Percentiles rank a stretch among this genome's conserved stretches.
These are phyloP conservation scores for Aurelia sp. DNA, from an alignment of 30 jellyfish, hydroid and myxozoan genomes.

Conservation along the genomic window DNA sequence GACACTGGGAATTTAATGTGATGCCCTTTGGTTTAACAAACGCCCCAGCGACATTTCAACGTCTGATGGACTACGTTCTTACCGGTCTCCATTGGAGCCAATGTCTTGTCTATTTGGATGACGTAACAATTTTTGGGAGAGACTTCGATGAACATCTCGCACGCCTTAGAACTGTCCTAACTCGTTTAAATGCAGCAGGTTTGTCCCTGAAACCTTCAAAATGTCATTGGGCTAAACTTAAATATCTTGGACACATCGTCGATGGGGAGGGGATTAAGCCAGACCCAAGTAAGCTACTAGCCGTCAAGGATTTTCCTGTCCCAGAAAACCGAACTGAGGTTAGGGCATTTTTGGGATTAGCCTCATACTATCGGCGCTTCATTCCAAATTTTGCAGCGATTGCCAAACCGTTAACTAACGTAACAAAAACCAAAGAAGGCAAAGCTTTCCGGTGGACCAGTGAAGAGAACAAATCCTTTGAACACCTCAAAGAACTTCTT, in stretches of 20 bases:
- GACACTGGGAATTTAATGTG: slow-evolving; percentile 47
- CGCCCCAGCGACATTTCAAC: slow-evolving; percentile 83
- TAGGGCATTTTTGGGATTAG: slow-evolving; percentile 49
- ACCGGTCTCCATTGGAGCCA: slow-evolving; percentile 47
- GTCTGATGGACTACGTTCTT: slow-evolving; percentile 57
- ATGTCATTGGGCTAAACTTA: slow-evolving; percentile 41
- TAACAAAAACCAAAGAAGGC: slow-evolving; percentile 21
- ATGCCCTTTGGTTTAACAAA: slow-evolving; percentile 74
- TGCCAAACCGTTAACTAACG: slow-evolving; percentile 30
- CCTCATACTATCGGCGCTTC: slow-evolving; percentile 58
- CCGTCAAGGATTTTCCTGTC: slow-evolving; percentile 48
- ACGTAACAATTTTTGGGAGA: slow-evolving; percentile 58
- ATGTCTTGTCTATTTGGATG: slow-evolving; percentile 75
- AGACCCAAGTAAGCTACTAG: slow-evolving; percentile 49
- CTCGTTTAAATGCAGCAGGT: slow-evolving; percentile 19
- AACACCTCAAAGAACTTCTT: slow-evolving; percentile 20
- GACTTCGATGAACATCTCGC: slow-evolving; percentile 49
- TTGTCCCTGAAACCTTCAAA: slow-evolving; percentile 50
- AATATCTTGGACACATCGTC: slow-evolving; percentile 39
- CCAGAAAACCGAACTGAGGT: slow-evolving; percentile 47
- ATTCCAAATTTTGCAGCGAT: slow-evolving; percentile 33
- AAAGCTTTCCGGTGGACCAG: slow-evolving; percentile 34
- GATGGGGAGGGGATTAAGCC: slow-evolving; percentile 40
- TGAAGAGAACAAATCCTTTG: slow-evolving; percentile 37
- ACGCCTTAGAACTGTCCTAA: slow-evolving; percentile 33